These are phyloP conservation scores for Drosophila funebris DNA, from an alignment of 1,140 invertebrate genomes.

Conservation along the genomic window DNA sequence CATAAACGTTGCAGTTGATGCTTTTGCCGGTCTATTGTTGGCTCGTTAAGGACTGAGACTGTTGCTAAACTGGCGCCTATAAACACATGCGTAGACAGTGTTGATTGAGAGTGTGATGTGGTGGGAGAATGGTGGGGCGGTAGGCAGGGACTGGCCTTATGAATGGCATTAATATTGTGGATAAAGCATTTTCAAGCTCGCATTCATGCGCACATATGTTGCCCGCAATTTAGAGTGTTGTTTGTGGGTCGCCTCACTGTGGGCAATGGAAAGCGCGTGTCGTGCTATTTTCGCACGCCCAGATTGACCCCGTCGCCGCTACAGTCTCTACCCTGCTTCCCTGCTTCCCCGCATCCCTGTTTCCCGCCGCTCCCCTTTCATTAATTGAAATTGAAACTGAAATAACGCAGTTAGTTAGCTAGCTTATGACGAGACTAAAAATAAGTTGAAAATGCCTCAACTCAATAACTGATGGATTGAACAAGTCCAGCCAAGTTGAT, in stretches of 20 bases:
- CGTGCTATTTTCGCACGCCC: conserved; percentile 74
- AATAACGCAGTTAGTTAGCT: conserved; percentile 64
- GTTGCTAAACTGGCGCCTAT: conserved; percentile 63
- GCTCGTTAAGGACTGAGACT: conserved; percentile 52
- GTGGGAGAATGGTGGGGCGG: background rate
- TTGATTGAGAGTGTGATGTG: no score
- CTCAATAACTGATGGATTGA: conserved; percentile 26
- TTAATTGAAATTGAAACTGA: conserved; percentile 74
- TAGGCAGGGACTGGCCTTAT: conserved; percentile 47
- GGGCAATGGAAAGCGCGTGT: conserved; percentile 36
- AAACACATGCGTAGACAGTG: background rate
- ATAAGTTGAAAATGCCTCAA: conserved; percentile 23
- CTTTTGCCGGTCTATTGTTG: conserved; percentile 41
- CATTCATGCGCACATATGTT: conserved; percentile 48
- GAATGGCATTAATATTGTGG: conserved; percentile 71
- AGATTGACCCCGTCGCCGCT: conserved; percentile 8
- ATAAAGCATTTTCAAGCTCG: conserved; percentile 55
- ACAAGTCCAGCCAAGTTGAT: background rate
- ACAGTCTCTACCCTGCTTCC: background rate
- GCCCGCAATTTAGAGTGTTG: conserved; percentile 62
- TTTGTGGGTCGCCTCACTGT: conserved; percentile 43
- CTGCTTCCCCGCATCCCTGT: background rate
- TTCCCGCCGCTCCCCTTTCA: background rate
- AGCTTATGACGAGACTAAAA: conserved; percentile 64
- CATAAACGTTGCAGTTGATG: conserved; percentile 1